These are phyloP conservation scores for Tineola bisselliella DNA, from an alignment of 2,888 invertebrate genomes.

Conservation along the genomic window DNA sequence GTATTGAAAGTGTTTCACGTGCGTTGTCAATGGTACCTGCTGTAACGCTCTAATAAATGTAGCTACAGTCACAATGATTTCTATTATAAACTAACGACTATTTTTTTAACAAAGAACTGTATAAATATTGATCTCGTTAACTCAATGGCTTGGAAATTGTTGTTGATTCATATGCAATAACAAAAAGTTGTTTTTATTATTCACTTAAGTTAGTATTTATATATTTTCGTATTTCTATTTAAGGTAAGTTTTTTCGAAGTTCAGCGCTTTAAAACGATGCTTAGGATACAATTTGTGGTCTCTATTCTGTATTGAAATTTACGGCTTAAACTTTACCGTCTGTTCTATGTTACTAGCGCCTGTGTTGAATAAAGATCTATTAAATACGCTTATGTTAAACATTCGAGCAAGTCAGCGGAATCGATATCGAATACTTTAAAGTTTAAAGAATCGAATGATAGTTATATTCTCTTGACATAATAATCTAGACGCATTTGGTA, in stretches of 20 bases:
- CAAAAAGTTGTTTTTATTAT: too few species aligned
- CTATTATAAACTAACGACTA: background rate
- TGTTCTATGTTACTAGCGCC: background rate
- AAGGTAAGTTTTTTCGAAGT: background rate
- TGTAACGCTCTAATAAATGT: slow-evolving; percentile 4
- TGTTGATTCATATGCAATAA: background rate
- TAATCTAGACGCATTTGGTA: too few species aligned
- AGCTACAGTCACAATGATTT: background rate
- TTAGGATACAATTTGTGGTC: slow-evolving; percentile 46
- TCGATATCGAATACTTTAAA: too few species aligned
- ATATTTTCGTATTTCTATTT: too few species aligned
- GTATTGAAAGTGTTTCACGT: background rate
- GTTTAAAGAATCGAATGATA: too few species aligned
- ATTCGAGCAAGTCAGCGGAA: background rate
- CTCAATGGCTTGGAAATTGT: background rate
- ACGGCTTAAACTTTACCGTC: slow-evolving; percentile 46
- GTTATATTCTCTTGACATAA: too few species aligned
- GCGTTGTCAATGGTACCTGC: background rate
- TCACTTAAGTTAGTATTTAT: too few species aligned
- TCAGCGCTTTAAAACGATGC: background rate
- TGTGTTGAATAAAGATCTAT: background rate
- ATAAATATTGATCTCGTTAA: background rate
- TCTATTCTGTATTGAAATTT: slow-evolving; percentile 61
- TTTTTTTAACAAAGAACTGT: background rate
- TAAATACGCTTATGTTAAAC: background rate